Evolutionary conservation across 2,113 vertebrate species (phyloP).

Genomic region (Burhinus bistriatus): DNA sequence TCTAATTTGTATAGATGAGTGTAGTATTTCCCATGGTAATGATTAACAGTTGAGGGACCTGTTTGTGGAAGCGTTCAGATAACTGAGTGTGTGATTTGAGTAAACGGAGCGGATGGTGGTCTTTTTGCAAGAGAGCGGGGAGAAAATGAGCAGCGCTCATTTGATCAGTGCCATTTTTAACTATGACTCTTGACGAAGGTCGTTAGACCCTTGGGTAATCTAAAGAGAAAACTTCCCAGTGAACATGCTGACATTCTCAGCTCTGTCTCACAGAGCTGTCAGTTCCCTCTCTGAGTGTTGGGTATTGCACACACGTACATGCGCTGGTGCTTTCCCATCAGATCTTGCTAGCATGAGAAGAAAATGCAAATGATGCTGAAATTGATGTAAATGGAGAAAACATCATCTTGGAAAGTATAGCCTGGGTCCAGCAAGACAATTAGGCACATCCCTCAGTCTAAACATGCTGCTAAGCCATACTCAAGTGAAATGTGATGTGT

Average conservation of each 20-base stretch:
- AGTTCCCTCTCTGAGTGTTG: not conserved
- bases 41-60: not conserved
- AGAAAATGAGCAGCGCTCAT: not conserved
- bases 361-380: not conserved
- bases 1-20: not conserved
- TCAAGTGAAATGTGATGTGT: not conserved
- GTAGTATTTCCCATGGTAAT: not conserved
- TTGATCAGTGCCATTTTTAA: not conserved
- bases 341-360: not conserved
- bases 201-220: not conserved
- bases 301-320: not conserved
- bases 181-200: not conserved
- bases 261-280: conserved; percentile 33
- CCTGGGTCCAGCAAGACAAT: not conserved
- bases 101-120: not conserved
- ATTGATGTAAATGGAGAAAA: accelerated
- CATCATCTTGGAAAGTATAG: not conserved
- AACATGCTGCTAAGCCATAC: not conserved
- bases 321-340: not conserved
- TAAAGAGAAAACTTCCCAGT: not conserved
- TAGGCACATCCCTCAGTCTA: not conserved
- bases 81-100: not conserved
- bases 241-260: not conserved
- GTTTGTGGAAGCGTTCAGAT: not conserved
- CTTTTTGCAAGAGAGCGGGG: not conserved